Evolutionary conservation across 2,888 invertebrate species (phyloP), one percentile per base, ranked within the genome.

Genomic region (Pocota personata): DNA sequence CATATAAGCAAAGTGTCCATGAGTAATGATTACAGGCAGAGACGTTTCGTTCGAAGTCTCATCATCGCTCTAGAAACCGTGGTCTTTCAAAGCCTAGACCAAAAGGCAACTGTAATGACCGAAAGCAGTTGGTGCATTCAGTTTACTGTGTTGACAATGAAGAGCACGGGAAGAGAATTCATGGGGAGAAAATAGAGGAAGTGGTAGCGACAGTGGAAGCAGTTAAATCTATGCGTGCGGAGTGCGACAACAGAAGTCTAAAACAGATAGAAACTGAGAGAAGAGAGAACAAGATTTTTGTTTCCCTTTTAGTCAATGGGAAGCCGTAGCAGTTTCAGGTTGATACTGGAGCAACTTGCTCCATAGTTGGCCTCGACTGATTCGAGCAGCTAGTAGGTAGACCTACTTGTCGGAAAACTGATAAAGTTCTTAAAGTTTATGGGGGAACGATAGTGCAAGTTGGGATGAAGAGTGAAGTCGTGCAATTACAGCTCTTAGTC

Each of bases 1-100:
- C 48, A 64, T 64, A 35, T 48, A 27, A 64, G 35, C 32, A 66
- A 16, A 12, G 64, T 66, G n/a, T 66, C 35, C 35, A 48, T 64
- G n/a, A 66, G 64, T 35, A 12, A 14, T n/a, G n/a, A 19, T 66
- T 35, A 66, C 64, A 48, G 46, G 64, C n/a, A 50, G 64, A 0
- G 7, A 19, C 12, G 5, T 66, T n/a, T 12, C 30, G 10, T 6
- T 30, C 35, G 16, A 66, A 14, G 4, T 60, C 27, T 5, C 43
- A 21, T n/a, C 24, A 43, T 12, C 27, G 10, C 24, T 14, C 27
- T 5, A 66, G 30, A 21, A 50, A 35, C 64, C 64, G 24, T 21
- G 48, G 64, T 35, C n/a, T 48, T 19, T 50, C 50, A n/a, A 66
- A 35, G 10, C 16, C 10, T 12, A 66, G 14, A 14, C 50, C 16